Evolutionary conservation across 2,797 vertebrate species (phyloP).

Genomic region (Carcharodon carcharias): DNA sequence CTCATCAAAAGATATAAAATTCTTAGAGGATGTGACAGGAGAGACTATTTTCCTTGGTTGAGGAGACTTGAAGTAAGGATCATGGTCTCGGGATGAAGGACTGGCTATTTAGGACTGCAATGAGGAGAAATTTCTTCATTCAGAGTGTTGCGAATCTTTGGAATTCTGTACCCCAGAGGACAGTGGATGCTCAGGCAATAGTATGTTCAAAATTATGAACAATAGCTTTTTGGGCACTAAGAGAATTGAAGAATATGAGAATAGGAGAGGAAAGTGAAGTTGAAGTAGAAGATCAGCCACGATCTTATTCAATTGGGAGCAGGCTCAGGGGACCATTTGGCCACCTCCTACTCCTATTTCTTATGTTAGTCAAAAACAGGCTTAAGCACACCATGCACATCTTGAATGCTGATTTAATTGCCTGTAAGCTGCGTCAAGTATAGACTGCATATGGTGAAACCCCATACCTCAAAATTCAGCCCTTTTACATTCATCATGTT

Average conservation of each 20-base stretch:
- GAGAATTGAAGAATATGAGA: not conserved
- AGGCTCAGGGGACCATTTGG: not conserved
- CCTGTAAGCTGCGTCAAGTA: not conserved
- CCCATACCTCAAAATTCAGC: not conserved
- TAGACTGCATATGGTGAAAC: not conserved
- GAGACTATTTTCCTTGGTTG: not conserved
- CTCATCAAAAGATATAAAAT: not conserved
- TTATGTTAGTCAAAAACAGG: not conserved
- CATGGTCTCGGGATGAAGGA: not conserved
- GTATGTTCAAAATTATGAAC: not conserved
- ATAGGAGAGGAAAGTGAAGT: not conserved
- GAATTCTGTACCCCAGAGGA: not conserved
- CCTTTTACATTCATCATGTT: not conserved
- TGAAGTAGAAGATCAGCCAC: not conserved
- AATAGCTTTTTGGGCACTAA: not conserved
- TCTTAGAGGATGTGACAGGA: not conserved
- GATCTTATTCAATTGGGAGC: not conserved
- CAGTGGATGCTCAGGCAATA: not conserved
- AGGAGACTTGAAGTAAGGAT: not conserved
- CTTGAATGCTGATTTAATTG: not conserved
- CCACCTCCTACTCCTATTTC: not conserved
- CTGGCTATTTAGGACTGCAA: not conserved
- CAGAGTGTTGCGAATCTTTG: not conserved
- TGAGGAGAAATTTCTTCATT: not conserved
- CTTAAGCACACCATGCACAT: not conserved